Conservation (phyloP, 2,113 vertebrate genomes). For the Carlito syrichta region DNA sequence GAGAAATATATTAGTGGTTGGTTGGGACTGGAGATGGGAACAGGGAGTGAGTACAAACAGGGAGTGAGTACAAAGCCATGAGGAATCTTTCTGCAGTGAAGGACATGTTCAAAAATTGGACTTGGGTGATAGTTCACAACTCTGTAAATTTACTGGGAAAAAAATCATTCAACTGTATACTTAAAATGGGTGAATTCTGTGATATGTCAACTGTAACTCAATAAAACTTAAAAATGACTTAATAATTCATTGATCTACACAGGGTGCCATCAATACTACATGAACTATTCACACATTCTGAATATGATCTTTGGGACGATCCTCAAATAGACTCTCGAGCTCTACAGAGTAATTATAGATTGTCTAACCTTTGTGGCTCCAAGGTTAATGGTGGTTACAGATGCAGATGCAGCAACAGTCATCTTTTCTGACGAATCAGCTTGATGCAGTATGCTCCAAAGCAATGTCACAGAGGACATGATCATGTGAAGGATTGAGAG, state of each 20-base stretch:
- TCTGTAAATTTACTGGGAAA: not conserved
- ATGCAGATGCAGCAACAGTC: slow-evolving; percentile 87
- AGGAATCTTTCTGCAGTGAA: not conserved
- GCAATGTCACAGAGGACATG: slow-evolving; percentile 96
- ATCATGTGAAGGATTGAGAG: slow-evolving; percentile 97
- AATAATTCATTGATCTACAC: not conserved
- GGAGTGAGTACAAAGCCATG: not conserved
- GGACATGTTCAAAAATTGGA: too few species aligned
- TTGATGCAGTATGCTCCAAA: slow-evolving; percentile 95
- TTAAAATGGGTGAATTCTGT: not conserved
- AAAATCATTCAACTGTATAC: not conserved
- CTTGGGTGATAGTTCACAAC: not conserved
- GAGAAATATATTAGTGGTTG: not conserved
- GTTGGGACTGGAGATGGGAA: accelerated
- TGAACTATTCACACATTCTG: not conserved
- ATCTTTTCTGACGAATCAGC: slow-evolving; percentile 93
- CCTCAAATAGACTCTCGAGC: not conserved
- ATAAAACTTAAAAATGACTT: not conserved
- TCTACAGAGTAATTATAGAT: not conserved
- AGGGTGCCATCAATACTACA: not conserved
- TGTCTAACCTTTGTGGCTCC: slow-evolving; percentile 95
- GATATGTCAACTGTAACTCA: not conserved
- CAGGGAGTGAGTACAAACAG: not conserved
- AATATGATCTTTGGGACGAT: not conserved
- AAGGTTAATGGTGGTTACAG: slow-evolving; percentile 95